A percentile compares a stretch with the other conserved stretches of the same genome.
phyloP scores from a whole-genome alignment of 2,888 invertebrate genomes.

The Drosophila neutralis region DNA sequence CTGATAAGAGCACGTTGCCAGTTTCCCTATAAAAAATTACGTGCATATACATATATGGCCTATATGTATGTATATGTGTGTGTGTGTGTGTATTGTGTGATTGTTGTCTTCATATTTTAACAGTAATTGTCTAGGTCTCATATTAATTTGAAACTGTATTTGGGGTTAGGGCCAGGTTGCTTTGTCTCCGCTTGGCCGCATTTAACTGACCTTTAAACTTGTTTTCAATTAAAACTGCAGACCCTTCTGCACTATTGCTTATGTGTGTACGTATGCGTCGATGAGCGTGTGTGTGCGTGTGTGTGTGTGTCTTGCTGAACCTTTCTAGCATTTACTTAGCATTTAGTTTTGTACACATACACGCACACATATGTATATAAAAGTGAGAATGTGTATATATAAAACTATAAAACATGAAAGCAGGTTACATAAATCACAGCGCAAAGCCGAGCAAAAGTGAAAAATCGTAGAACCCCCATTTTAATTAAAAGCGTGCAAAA shows the following conservation, averaged over 20 bases:
- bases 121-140: slow-evolving; percentile 41
- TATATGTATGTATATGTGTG: not conserved
- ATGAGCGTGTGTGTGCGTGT: slow-evolving; percentile 12
- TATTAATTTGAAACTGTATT: slow-evolving; percentile 23
- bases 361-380: not conserved
- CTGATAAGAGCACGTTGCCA: slow-evolving; percentile 47
- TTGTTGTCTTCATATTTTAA: slow-evolving; percentile 58
- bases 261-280: slow-evolving; percentile 5
- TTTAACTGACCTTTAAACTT: slow-evolving; percentile 73
- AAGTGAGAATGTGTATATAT: slow-evolving; percentile 1
- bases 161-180: slow-evolving; percentile 44
- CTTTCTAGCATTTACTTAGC: slow-evolving; percentile 75
- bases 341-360: slow-evolving; percentile 62
- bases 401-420: slow-evolving; percentile 77
- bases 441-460: slow-evolving; percentile 74
- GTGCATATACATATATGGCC: not conserved
- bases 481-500: slow-evolving; percentile 81
- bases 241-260: slow-evolving; percentile 33
- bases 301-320: slow-evolving; percentile 42
- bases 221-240: slow-evolving; percentile 73
- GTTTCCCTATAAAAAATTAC: slow-evolving; percentile 4
- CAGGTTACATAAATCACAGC: slow-evolving; percentile 78
- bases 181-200: slow-evolving; percentile 41
- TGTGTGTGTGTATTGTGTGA: slow-evolving; percentile 12
- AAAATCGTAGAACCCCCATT: slow-evolving; percentile 77